A percentile compares a stretch with the other conserved stretches of the same genome.
phyloP scores from a whole-genome alignment of 2,113 vertebrate genomes.

The Alaudala cheleensis region DNA sequence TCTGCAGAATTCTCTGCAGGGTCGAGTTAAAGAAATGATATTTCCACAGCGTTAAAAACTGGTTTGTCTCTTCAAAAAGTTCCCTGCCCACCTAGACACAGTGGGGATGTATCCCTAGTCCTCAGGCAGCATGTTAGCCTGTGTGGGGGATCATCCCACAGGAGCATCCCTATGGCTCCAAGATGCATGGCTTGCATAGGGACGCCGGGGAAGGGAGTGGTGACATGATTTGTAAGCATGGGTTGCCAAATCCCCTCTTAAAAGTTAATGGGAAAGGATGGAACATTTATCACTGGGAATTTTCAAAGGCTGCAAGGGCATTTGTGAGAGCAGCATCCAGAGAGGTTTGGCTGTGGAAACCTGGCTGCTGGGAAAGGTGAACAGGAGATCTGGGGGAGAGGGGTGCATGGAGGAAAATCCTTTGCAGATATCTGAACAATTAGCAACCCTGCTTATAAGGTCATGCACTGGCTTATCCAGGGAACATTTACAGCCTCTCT shows the following conservation, averaged over 20 bases:
- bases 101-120: not conserved
- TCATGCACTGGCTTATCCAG: constrained; percentile 19
- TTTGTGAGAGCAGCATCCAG: not conserved
- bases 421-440: not conserved
- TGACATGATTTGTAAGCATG: not conserved
- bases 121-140: constrained; percentile 35
- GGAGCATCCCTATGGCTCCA: not conserved
- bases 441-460: constrained; percentile 58
- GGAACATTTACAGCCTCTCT: constrained; percentile 17
- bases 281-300: not conserved
- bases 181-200: constrained; percentile 41
- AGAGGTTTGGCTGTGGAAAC: not conserved
- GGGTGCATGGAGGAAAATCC: not conserved
- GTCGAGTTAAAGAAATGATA: not conserved
- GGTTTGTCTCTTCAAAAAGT: not conserved
- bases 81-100: constrained; percentile 63
- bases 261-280: not conserved
- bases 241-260: not conserved
- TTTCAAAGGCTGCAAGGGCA: not conserved
- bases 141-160: not conserved
- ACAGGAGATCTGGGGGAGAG: not conserved
- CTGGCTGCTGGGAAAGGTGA: not conserved
- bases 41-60: not conserved
- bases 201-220: not conserved
- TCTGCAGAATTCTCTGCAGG: not conserved